Base-by-base conservation (phyloP, 2,797 vertebrate species). In the Trematomus bernacchii region DNA sequence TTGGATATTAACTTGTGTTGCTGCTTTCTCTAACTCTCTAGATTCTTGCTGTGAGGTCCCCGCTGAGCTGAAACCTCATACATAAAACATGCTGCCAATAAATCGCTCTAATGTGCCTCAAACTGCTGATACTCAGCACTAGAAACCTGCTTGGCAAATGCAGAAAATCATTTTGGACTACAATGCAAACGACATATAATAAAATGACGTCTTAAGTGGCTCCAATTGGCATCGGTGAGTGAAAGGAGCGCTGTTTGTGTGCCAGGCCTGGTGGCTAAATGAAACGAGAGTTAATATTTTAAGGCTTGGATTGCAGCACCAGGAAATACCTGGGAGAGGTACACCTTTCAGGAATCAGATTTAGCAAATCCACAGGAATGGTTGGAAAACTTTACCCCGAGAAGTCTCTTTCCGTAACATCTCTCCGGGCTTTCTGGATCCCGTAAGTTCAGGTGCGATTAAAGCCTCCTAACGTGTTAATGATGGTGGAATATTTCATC, bases 241-340 rank as follows among this genome's bases (percentile, higher is more conserved):
- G 90, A 94, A 93, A 89, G 82, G 85, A 81, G 71, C 21, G 77
- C 87, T 92, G 91, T 92, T 88, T 18, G 77, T 79, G 71, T 87
- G 91, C 91, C 92, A 93, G 87, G 70, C 33, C 77, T 50, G 73
- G 71, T 85, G 87, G 87, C 80, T 77, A 68, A 79, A 89, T 61
- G 81, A 87, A 87, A 91, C 69, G 72, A 78, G 48, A 85, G 74
- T 72, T 85, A 83, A 91, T 88, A 85, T 89, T 91, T 88, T 89
- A 91, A 83, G 83, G 82, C 73, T 89, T 91, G 88, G 86, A 80
- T 91, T 83, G 76, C 70, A 71, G 75, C 62, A 87, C 71, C 91
- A 93, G 92, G 91, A 93, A 94, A 94, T 90, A 93, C 88, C 89
- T 88, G 87, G 79, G 83, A 77, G 86, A 79, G 84, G 82, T 82